Conservation (phyloP, 2,113 vertebrate genomes). For the Ptychochromis oligacanthus region DNA sequence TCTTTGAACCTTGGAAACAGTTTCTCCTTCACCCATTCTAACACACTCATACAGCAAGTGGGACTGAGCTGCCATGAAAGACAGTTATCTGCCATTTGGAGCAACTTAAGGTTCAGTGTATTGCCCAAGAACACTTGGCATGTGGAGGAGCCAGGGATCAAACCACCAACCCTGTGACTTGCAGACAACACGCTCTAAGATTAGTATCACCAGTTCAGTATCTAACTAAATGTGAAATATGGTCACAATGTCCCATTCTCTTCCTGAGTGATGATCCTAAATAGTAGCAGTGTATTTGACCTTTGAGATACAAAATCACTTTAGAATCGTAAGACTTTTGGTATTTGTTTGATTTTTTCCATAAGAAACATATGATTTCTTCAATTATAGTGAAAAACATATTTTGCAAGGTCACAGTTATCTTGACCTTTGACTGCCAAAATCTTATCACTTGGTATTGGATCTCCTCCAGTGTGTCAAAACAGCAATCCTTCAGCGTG, state of each 20-base stretch:
- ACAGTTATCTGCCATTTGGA: not conserved
- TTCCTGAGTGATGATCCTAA: not conserved
- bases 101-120: not conserved
- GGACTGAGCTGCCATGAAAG: not conserved
- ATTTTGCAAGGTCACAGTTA: not conserved
- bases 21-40: not conserved
- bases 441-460: not conserved
- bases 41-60: not conserved
- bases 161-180: not conserved
- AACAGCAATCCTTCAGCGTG: not conserved
- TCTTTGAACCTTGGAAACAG: not conserved
- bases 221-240: constrained; percentile 3
- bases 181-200: not conserved
- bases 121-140: constrained; percentile 6
- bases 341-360: not conserved
- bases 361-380: not conserved
- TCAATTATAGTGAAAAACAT: not conserved
- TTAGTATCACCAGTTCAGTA: not conserved
- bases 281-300: not conserved
- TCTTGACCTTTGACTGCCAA: not conserved
- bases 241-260: not conserved
- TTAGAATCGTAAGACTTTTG: not conserved
- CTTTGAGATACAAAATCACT: not conserved
- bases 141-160: not conserved
- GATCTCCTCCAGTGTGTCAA: not conserved